These are phyloP conservation scores for Loris lydekkerianus DNA, from an alignment of 2,797 vertebrate species.

Conservation along the genomic window DNA sequence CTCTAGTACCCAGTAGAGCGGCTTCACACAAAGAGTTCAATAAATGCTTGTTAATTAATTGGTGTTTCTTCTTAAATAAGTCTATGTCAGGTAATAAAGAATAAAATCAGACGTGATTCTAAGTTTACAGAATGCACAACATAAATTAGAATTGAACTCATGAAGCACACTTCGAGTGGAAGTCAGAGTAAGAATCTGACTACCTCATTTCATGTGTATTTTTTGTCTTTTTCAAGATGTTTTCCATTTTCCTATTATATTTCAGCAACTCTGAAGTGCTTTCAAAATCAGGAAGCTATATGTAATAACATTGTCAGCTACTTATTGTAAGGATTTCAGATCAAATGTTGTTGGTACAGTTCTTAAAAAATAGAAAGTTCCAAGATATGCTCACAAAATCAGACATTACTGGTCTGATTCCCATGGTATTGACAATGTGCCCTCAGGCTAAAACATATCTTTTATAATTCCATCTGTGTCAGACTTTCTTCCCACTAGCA, in stretches of 20 bases:
- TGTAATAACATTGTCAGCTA: conserved; percentile 30
- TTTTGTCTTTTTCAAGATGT: conserved; percentile 48
- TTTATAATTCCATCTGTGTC: conserved; percentile 60
- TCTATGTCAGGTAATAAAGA: background rate
- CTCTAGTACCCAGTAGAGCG: background rate
- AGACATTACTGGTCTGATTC: conserved; percentile 54
- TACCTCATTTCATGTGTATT: conserved; percentile 21
- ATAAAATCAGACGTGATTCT: conserved; percentile 53
- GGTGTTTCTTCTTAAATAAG: conserved; percentile 19
- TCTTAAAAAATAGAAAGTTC: conserved; percentile 30
- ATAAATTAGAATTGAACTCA: conserved; percentile 25
- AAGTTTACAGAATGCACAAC: background rate
- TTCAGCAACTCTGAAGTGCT: conserved; percentile 28
- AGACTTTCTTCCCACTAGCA: conserved; percentile 42
- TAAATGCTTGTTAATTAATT: conserved; percentile 40
- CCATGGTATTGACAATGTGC: background rate
- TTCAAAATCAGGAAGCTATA: background rate
- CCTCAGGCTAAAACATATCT: conserved; percentile 27
- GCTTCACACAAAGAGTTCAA: conserved; percentile 21
- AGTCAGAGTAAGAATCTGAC: conserved; percentile 12
- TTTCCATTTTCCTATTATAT: conserved; percentile 33
- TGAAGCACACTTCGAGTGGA: background rate
- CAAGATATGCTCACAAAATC: conserved; percentile 69
- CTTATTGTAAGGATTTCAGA: background rate
- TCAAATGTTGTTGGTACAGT: background rate